Evolutionary conservation across 2,888 invertebrate species (phyloP).

Genomic region (Orthonevra nobilis): DNA sequence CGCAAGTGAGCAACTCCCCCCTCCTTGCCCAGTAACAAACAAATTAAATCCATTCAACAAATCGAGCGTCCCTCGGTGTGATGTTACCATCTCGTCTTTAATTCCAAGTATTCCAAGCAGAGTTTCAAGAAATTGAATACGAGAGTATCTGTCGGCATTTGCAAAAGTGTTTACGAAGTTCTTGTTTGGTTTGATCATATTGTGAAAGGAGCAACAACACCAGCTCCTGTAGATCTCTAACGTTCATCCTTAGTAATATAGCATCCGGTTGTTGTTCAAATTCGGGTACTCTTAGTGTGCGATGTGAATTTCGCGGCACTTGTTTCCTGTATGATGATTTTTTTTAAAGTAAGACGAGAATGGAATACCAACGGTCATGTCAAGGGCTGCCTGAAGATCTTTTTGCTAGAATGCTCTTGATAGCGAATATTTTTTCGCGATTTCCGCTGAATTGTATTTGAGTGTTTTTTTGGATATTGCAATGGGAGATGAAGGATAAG

Average conservation of each 20-base stretch:
- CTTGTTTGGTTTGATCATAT: neutral
- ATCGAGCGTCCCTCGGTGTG: conserved; percentile 4
- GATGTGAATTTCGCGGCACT: too few relatives aligned
- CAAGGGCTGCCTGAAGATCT: too few relatives aligned
- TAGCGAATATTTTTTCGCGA: too few relatives aligned
- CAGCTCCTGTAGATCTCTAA: conserved; percentile 49
- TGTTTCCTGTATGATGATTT: too few relatives aligned
- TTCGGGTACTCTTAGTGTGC: too few relatives aligned
- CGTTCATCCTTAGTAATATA: conserved; percentile 25
- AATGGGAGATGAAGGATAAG: too few relatives aligned
- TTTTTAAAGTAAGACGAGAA: too few relatives aligned
- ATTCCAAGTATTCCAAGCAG: conserved; percentile 58
- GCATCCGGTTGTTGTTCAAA: conserved; percentile 32
- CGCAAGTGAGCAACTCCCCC: conserved; percentile 2
- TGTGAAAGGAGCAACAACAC: conserved; percentile 11
- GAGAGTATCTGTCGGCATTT: conserved; percentile 65
- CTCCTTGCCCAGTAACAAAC: too few relatives aligned
- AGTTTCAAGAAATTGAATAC: conserved; percentile 55
- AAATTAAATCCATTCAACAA: conserved; percentile 39
- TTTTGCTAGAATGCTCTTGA: too few relatives aligned
- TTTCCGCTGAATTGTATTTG: too few relatives aligned
- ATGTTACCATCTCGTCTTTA: conserved; percentile 42
- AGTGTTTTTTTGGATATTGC: too few relatives aligned
- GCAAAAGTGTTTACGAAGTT: conserved; percentile 41
- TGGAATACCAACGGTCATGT: too few relatives aligned